Evolutionary conservation across 2,888 invertebrate species (phyloP).

Genomic region (Alloscopus bannaensis): DNA sequence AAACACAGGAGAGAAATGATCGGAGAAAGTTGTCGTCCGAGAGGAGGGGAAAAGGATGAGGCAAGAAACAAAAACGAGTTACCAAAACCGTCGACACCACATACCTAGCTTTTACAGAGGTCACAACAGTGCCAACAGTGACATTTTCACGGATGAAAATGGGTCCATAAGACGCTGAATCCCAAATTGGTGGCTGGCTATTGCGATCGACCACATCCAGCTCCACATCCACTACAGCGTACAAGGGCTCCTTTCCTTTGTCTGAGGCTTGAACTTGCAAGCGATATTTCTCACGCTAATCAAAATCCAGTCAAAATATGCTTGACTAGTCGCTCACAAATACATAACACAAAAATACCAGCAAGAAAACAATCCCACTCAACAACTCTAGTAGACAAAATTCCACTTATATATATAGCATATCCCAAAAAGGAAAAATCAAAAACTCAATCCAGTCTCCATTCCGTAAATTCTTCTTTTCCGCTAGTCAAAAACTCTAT

Average conservation of each 20-base stretch:
- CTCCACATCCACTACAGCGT: slow-evolving; percentile 97
- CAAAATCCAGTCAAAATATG: slow-evolving; percentile 66
- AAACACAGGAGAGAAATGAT: no score
- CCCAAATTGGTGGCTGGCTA: slow-evolving; percentile 99
- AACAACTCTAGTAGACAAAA: slow-evolving; percentile 25
- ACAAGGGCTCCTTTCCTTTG: slow-evolving; percentile 89
- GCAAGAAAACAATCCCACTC: slow-evolving; percentile 47
- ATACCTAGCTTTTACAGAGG: slow-evolving; percentile 96
- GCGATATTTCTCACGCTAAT: slow-evolving; percentile 96
- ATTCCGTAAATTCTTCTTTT: slow-evolving; percentile 36
- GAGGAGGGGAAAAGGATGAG: slow-evolving; percentile 4
- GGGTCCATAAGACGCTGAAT: slow-evolving; percentile 95
- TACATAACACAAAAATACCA: slow-evolving; percentile 35
- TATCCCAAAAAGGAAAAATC: slow-evolving; percentile 41
- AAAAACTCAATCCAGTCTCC: slow-evolving; percentile 27
- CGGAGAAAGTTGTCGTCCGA: background rate
- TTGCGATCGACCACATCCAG: slow-evolving; percentile 95
- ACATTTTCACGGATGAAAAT: slow-evolving; percentile 99
- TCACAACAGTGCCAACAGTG: slow-evolving; percentile 98
- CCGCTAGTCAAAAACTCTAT: slow-evolving; percentile 6
- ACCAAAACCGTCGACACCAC: slow-evolving; percentile 69
- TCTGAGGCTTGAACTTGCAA: slow-evolving; percentile 98
- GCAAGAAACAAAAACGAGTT: slow-evolving; percentile 73
- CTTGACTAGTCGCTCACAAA: slow-evolving; percentile 61
- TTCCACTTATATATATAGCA: slow-evolving; percentile 34